Evolutionary conservation across 2,888 invertebrate genomes (phyloP).

Genomic region (Hyppa rectilinea): DNA sequence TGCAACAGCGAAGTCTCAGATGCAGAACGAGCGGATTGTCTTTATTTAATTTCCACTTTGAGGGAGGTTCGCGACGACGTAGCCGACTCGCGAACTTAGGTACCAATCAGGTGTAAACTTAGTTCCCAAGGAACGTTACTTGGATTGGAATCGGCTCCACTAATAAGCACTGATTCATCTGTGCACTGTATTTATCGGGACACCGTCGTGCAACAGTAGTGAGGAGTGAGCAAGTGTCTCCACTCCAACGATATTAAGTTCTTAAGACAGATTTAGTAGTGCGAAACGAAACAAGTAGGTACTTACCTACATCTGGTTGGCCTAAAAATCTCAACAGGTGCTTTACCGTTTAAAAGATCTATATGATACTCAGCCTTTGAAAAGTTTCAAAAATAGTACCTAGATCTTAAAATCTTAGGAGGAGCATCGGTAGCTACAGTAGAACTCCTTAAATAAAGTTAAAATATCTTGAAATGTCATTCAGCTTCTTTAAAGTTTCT

Average conservation of each 20-base stretch:
- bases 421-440: background rate
- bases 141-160: slow-evolving; percentile 52
- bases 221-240: slow-evolving; percentile 38
- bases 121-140: slow-evolving; percentile 66
- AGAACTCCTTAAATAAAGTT: slow-evolving; percentile 15
- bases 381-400: background rate
- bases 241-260: slow-evolving; percentile 23
- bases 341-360: slow-evolving; percentile 16
- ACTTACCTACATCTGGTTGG: slow-evolving; percentile 1
- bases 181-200: slow-evolving; percentile 58
- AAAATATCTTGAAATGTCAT: slow-evolving; percentile 17
- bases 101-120: slow-evolving; percentile 75
- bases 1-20: slow-evolving; percentile 79
- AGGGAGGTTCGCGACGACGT: slow-evolving; percentile 70
- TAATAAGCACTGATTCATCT: slow-evolving; percentile 61
- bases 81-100: slow-evolving; percentile 70
- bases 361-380: background rate
- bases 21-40: slow-evolving; percentile 83
- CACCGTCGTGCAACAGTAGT: slow-evolving; percentile 53
- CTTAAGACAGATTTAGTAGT: slow-evolving; percentile 32
- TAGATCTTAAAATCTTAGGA: background rate
- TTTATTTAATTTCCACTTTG: slow-evolving; percentile 83
- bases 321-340: slow-evolving; percentile 47
- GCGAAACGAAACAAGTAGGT: slow-evolving; percentile 27
- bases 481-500: slow-evolving; percentile 33